Evolutionary conservation across 2,888 invertebrate genomes (phyloP), one percentile per base, ranked within the genome.

Genomic region (Drosophila borealis): DNA sequence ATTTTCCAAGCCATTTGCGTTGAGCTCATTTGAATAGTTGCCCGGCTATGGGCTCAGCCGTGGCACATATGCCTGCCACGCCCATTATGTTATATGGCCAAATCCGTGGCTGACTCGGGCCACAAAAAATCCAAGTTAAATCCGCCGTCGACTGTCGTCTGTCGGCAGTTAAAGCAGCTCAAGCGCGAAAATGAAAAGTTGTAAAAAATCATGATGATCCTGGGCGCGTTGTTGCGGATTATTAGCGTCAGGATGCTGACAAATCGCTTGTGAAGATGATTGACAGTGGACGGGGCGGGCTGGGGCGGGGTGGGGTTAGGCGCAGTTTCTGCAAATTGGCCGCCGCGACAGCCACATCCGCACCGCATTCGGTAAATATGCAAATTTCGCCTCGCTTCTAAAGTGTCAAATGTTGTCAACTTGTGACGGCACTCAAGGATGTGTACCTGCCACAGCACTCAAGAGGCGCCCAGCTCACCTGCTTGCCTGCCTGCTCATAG

Each of bases 241-340:
- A 86, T 89, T 88, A 82, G 78, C 89, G 71, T 80, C 67, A 68
- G 76, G 66, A 66, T 59, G 74, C 76, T 88, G 87, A 89, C 89
- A 87, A 87, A 88, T 87, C 81, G 86, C 66, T 86, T 82, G 81
- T 82, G 78, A 82, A 81, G 83, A 88, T 89, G 88, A 87, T 88
- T 87, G 87, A 88, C 88, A 73, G 62, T 59, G 33, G 11, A 19
- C 33, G 13, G 44, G 21, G 13, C 17, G 11, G 17, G 33, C 5
- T 17, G 41, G 13, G 36, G 29, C 1, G 10, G 17, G 19, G 9
- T 4, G 46, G 41, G 44, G 21, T 8, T 51, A 25, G 50, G 53
- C 33, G 41, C 33, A 29, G 10, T 44, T 39, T 10, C 33, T 9
- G 21, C 59, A 73, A 72, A 77, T 74, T 74, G 74, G 72, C 77